Percentiles rank a stretch among this genome's conserved stretches.
Conservation (phyloP, 2,888 invertebrate species). For the Pristionchus exspectatus region DNA sequence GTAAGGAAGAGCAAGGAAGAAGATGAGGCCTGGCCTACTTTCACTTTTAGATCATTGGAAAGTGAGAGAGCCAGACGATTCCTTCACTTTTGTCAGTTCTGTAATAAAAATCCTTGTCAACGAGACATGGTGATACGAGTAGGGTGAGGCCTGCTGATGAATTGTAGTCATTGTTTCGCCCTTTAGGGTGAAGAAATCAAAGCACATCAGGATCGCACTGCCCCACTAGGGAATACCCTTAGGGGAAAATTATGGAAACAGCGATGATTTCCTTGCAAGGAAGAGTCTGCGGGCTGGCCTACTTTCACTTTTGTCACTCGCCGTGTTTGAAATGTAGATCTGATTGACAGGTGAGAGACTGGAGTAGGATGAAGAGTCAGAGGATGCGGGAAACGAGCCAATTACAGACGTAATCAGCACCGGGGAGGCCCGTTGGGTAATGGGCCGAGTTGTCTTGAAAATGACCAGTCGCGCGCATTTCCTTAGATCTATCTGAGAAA, state of each 20-base stretch:
- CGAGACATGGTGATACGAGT: too few species aligned
- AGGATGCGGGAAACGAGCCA: background rate
- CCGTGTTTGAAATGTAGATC: background rate
- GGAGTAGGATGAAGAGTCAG: too few species aligned
- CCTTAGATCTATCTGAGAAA: background rate
- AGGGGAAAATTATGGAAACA: too few species aligned
- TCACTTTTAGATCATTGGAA: background rate
- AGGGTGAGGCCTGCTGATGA: too few species aligned
- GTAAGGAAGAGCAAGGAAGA: background rate
- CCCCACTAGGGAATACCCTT: too few species aligned
- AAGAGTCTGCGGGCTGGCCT: background rate
- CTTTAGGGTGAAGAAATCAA: too few species aligned
- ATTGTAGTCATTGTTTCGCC: too few species aligned
- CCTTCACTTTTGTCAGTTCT: too few species aligned
- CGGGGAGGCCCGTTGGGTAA: background rate
- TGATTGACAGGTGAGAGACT: too few species aligned
- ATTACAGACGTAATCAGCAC: conserved; percentile 30
- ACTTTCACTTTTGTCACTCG: conserved; percentile 19
- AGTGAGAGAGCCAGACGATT: too few species aligned
- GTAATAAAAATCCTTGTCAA: too few species aligned
- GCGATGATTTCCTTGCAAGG: background rate
- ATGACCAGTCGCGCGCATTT: background rate
- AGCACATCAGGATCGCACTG: too few species aligned
- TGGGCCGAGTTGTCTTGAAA: background rate
- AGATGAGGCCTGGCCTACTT: conserved; percentile 9